phyloP scores from a whole-genome alignment of 2,113 vertebrate genomes.

The Spea multiplicata region DNA sequence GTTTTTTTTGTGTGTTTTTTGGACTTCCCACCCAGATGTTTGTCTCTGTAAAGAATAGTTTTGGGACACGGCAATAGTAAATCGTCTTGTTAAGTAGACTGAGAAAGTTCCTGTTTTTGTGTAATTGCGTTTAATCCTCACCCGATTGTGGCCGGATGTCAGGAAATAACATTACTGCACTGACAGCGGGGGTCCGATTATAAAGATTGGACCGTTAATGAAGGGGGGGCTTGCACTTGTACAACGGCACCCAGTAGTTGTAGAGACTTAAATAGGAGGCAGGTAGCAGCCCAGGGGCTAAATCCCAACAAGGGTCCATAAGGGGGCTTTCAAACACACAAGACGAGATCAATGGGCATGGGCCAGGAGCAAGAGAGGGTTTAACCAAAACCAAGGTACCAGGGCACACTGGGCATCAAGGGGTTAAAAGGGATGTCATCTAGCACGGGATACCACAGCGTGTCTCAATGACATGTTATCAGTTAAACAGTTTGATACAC shows the following conservation, averaged over 20 bases:
- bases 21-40: constrained; percentile 6
- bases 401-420: too few species aligned
- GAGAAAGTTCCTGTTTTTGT: constrained; percentile 69
- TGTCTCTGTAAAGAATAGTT: background rate
- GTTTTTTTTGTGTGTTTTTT: too few species aligned
- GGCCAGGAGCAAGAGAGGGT: too few species aligned
- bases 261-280: background rate
- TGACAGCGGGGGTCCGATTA: background rate
- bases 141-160: constrained; percentile 41
- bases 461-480: too few species aligned
- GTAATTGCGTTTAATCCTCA: constrained; percentile 42
- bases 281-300: background rate
- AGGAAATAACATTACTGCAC: constrained; percentile 55
- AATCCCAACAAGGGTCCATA: too few species aligned
- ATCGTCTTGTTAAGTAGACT: constrained; percentile 40
- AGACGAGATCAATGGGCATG: too few species aligned
- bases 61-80: background rate
- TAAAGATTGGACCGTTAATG: too few species aligned
- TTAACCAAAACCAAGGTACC: too few species aligned
- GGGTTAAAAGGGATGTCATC: too few species aligned
- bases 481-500: too few species aligned
- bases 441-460: too few species aligned
- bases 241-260: background rate
- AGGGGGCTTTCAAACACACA: too few species aligned
- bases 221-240: background rate